Percentiles rank a stretch among this genome's conserved stretches.
phyloP scores from a whole-genome alignment of 2,797 vertebrate genomes.

The Pipistrellus kuhlii region DNA sequence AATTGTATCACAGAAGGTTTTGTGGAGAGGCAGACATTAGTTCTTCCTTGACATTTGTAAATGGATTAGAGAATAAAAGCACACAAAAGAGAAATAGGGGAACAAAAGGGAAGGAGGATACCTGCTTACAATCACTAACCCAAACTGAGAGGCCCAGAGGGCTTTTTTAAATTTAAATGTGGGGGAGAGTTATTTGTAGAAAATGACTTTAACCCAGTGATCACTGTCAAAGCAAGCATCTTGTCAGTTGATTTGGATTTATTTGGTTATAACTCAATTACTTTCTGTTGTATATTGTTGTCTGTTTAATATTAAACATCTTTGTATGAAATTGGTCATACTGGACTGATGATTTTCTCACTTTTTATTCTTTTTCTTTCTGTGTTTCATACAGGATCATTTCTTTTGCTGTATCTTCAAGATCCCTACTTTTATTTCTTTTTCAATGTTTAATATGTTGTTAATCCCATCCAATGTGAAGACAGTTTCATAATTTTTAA shows the following conservation, averaged over 20 bases:
- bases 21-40: not conserved
- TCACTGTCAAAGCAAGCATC: not conserved
- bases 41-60: slow-evolving; percentile 47
- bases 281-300: slow-evolving; percentile 7
- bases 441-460: not conserved
- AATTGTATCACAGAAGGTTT: slow-evolving; percentile 15
- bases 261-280: not conserved
- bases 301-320: slow-evolving; percentile 9
- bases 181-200: slow-evolving; percentile 2
- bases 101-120: not conserved
- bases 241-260: slow-evolving; percentile 45
- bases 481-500: slow-evolving; percentile 89
- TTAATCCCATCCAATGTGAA: slow-evolving; percentile 68
- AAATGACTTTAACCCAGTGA: slow-evolving; percentile 18
- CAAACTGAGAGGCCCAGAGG: not conserved
- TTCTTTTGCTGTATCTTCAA: not conserved
- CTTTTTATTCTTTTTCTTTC: not conserved
- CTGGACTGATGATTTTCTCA: not conserved
- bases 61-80: slow-evolving; percentile 35
- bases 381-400: not conserved
- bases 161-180: slow-evolving; percentile 40
- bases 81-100: not conserved
- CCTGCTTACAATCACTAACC: slow-evolving; percentile 9
- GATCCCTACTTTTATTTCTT: not conserved
- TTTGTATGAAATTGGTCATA: slow-evolving; percentile 7